Evolutionary conservation across 2,113 vertebrate genomes (phyloP).

Genomic region (Casuarius casuarius): DNA sequence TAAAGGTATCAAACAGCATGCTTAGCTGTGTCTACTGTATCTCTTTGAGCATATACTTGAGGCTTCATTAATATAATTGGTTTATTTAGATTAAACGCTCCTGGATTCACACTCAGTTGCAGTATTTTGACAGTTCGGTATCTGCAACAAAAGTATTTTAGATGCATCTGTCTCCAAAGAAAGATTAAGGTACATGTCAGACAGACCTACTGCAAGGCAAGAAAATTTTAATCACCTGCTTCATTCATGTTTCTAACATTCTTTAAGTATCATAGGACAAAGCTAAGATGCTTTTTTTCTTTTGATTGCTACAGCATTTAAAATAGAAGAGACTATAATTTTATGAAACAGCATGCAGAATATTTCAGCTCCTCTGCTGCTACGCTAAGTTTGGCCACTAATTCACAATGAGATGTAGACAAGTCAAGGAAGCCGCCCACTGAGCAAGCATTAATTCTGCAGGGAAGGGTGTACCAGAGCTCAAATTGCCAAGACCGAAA

Average conservation of each 20-base stretch:
- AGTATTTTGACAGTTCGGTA: background rate
- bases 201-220: background rate
- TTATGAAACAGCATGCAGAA: fast-evolving
- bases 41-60: background rate
- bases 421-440: background rate
- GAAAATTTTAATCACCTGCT: background rate
- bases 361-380: background rate
- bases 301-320: background rate
- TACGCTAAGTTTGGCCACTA: background rate
- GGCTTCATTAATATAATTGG: background rate
- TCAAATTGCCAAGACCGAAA: background rate
- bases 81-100: background rate
- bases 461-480: background rate
- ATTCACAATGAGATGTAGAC: background rate
- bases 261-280: background rate
- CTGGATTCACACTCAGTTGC: background rate
- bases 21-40: background rate
- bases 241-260: background rate
- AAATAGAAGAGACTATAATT: background rate
- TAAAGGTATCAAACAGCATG: background rate
- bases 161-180: background rate
- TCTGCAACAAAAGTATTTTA: background rate
- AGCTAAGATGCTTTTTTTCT: background rate
- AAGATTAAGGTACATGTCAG: background rate
- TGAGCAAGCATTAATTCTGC: background rate